Evolutionary conservation across 1,140 invertebrate species (phyloP).

Genomic region (Drosophila biarmipes): DNA sequence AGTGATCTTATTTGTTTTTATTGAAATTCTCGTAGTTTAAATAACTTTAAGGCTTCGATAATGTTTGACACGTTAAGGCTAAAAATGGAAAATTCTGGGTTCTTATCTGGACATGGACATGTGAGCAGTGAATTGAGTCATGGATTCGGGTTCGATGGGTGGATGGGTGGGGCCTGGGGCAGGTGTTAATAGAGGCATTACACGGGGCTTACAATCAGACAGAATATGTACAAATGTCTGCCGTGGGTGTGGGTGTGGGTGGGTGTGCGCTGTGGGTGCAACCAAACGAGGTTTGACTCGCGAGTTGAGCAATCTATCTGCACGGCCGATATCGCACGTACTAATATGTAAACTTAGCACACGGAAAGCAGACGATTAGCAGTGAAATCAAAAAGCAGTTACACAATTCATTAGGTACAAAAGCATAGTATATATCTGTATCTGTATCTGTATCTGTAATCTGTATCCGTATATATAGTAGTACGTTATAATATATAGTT

Average conservation of each 20-base stretch:
- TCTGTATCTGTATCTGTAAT: constrained; percentile 42
- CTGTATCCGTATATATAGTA: constrained; percentile 52
- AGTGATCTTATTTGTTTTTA: constrained; percentile 67
- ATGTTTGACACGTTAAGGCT: constrained; percentile 73
- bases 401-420: constrained; percentile 73
- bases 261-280: background rate
- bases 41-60: constrained; percentile 79
- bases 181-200: constrained; percentile 20
- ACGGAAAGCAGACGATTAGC: constrained; percentile 37
- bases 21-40: constrained; percentile 75
- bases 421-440: constrained; percentile 72
- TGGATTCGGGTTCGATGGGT: constrained; percentile 33
- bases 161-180: background rate
- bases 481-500: constrained; percentile 60
- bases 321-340: constrained; percentile 41
- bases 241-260: constrained; percentile 2
- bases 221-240: constrained; percentile 41
- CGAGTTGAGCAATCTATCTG: constrained; percentile 42
- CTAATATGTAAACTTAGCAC: constrained; percentile 26
- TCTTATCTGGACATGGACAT: constrained; percentile 52
- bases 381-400: constrained; percentile 67
- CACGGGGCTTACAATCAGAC: constrained; percentile 38
- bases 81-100: constrained; percentile 70
- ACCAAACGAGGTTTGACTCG: constrained; percentile 14
- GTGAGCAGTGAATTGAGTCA: constrained; percentile 33